A percentile compares a stretch with the other conserved stretches of the same genome.
Conservation (phyloP, 2,113 vertebrate species). For the Urocynchramus pylzowi region DNA sequence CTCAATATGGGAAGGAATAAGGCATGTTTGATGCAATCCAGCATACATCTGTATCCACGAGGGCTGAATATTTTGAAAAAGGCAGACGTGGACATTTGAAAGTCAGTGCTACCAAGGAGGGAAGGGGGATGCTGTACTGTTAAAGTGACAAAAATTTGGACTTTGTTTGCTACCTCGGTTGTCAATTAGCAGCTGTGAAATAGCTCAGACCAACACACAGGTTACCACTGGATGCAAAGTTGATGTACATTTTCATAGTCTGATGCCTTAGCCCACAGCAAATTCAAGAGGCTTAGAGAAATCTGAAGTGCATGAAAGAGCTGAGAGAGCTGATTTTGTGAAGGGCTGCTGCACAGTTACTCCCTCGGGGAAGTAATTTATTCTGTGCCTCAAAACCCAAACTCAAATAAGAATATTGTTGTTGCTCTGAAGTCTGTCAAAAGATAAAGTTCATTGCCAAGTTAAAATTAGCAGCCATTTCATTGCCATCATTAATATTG, state of each 20-base stretch:
- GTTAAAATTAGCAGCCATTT: not conserved
- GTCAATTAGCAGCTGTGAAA: not conserved
- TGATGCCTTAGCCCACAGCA: not conserved
- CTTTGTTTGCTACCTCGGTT: not conserved
- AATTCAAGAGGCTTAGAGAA: not conserved
- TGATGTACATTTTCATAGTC: not conserved
- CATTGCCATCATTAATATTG: not conserved
- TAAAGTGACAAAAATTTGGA: not conserved
- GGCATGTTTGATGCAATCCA: not conserved
- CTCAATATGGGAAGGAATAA: not conserved
- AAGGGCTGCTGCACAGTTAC: not conserved
- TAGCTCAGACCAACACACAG: not conserved
- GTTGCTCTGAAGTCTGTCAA: not conserved
- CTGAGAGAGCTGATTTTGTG: not conserved
- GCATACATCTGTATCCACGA: fast-evolving
- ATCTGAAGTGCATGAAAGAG: not conserved
- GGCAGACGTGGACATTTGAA: not conserved
- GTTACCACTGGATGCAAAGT: not conserved
- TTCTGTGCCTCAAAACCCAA: not conserved
- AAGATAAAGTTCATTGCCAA: not conserved
- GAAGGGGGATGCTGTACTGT: not conserved
- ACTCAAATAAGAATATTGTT: not conserved
- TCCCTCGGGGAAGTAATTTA: not conserved
- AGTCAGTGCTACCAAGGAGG: not conserved
- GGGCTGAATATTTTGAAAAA: not conserved